phyloP scores from a whole-genome alignment of 1,140 invertebrate genomes.

The Campoletis sonorensis region DNA sequence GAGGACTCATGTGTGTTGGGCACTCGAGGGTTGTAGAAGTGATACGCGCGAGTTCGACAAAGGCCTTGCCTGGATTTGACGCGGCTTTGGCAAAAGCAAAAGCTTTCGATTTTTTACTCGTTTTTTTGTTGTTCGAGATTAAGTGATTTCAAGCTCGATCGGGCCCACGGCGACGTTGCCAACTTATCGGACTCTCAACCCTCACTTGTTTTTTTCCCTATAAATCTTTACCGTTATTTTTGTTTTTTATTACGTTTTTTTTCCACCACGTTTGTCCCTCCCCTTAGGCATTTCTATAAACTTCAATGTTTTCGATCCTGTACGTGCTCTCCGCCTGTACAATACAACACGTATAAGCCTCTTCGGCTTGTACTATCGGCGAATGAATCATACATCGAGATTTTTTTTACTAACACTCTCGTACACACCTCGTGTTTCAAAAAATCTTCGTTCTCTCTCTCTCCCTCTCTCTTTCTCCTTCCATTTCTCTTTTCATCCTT shows the following conservation, averaged over 20 bases:
- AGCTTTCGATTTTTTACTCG: background rate
- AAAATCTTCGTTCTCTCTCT: background rate
- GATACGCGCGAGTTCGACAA: slow-evolving; percentile 38
- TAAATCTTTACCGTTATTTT: background rate
- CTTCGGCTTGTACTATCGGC: background rate
- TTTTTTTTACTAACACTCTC: background rate
- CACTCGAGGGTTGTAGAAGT: slow-evolving; percentile 27
- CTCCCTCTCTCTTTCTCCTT: background rate
- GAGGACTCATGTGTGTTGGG: slow-evolving; percentile 27
- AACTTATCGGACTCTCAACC: slow-evolving; percentile 28
- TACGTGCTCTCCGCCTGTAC: too few relatives aligned
- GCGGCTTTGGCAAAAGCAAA: slow-evolving; percentile 38
- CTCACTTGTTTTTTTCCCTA: background rate
- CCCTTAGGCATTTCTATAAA: background rate
- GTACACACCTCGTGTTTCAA: background rate
- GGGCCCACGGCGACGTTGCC: slow-evolving; percentile 39
- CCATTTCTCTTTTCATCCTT: too few relatives aligned
- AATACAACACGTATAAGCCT: background rate
- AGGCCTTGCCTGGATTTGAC: slow-evolving; percentile 39
- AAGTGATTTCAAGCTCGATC: slow-evolving; percentile 62
- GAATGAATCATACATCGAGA: background rate
- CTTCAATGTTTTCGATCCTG: slow-evolving; percentile 8
- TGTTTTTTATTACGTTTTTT: background rate
- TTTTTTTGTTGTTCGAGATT: slow-evolving; percentile 55
- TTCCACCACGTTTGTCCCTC: background rate